Evolutionary conservation across 2,888 invertebrate species (phyloP).

Genomic region (Limnephilus lunatus): DNA sequence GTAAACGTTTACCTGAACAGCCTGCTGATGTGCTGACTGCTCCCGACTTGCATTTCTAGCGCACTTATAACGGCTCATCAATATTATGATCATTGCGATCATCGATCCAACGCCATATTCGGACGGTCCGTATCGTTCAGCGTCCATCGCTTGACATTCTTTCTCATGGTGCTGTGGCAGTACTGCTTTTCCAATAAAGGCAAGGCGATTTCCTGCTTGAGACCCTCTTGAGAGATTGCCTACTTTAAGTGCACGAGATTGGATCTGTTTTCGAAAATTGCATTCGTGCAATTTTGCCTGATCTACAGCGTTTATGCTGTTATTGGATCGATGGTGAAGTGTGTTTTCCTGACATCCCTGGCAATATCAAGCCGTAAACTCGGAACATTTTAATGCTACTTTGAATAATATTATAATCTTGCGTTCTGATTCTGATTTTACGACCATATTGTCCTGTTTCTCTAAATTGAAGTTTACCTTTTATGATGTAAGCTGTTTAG

Average conservation of each 20-base stretch:
- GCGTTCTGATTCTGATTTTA: background rate
- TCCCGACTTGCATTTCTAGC: background rate
- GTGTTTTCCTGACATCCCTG: background rate
- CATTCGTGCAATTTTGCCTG: slow-evolving; percentile 14
- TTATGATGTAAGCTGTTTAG: background rate
- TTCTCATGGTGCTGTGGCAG: background rate
- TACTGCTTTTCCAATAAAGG: background rate
- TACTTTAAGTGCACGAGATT: background rate
- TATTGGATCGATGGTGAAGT: background rate
- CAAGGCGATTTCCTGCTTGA: slow-evolving; percentile 14
- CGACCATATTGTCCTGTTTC: background rate
- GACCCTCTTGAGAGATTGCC: background rate
- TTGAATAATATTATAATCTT: background rate
- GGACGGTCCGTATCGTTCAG: background rate
- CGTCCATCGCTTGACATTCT: slow-evolving; percentile 2
- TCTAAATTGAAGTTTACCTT: background rate
- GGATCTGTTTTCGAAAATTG: slow-evolving; percentile 15
- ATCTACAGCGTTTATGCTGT: background rate
- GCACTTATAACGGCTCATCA: background rate
- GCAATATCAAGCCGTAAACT: background rate
- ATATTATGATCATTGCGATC: background rate
- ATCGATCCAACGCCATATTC: background rate
- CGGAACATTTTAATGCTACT: background rate
- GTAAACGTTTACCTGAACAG: background rate
- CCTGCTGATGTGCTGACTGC: background rate